A percentile compares a stretch with the other conserved stretches of the same genome.
These are phyloP conservation scores for Tethya wilhelma DNA, from an alignment of 37 sponge, comb jelly and placozoan genomes.

Conservation along the genomic window DNA sequence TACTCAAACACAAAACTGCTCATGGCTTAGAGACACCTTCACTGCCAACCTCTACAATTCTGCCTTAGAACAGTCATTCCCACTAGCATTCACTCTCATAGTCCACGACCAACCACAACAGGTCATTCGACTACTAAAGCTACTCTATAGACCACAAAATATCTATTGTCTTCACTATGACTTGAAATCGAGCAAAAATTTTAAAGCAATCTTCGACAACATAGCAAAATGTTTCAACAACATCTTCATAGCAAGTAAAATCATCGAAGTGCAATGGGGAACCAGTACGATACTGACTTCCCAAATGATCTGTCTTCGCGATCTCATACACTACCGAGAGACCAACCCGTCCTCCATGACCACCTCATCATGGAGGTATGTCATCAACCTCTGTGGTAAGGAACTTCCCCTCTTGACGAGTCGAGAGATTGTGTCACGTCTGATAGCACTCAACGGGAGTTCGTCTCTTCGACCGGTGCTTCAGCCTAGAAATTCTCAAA, in stretches of 20 bases:
- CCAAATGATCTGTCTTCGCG: conserved; percentile 37
- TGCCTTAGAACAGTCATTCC: conserved; percentile 12
- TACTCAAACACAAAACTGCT: not conserved
- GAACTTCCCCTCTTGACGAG: conserved; percentile 64
- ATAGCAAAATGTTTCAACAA: conserved; percentile 36
- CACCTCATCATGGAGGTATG: conserved; percentile 74
- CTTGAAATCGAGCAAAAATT: not conserved
- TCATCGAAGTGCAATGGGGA: conserved; percentile 12
- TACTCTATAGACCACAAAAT: conserved; percentile 48
- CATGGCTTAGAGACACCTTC: conserved; percentile 4
- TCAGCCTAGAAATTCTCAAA: not conserved
- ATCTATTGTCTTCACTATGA: conserved; percentile 48
- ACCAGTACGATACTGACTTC: conserved; percentile 30
- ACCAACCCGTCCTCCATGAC: not conserved
- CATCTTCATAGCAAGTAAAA: conserved; percentile 17
- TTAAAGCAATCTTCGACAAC: not conserved
- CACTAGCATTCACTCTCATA: conserved; percentile 23
- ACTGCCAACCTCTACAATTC: conserved; percentile 37
- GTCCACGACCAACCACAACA: conserved; percentile 25
- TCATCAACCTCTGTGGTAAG: conserved; percentile 58
- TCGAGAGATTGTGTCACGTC: conserved; percentile 45
- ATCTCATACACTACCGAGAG: conserved; percentile 4
- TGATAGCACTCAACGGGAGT: conserved; percentile 28
- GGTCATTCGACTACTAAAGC: conserved; percentile 23
- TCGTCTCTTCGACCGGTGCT: not conserved